phyloP scores from a whole-genome alignment of 2,113 vertebrate genomes.

The Thalassoma bifasciatum region DNA sequence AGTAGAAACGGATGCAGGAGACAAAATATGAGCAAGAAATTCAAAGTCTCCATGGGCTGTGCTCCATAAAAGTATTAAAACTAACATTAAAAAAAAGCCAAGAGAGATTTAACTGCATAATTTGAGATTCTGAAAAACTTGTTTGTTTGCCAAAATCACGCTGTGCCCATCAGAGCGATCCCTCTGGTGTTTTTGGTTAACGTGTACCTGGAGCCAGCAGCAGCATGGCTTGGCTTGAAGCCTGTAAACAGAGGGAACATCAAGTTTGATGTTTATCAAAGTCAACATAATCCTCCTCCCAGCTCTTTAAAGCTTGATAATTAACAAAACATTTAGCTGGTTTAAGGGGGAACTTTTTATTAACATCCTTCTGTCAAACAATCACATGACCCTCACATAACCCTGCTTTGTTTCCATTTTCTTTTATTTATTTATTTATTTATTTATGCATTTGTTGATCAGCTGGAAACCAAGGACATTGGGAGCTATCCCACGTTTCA shows the following conservation, averaged over 20 bases:
- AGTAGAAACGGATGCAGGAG: neutral
- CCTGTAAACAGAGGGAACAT: neutral
- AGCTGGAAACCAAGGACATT: too few species aligned
- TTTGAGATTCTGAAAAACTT: neutral
- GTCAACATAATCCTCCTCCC: neutral
- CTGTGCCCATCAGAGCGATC: neutral
- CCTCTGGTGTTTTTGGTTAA: neutral
- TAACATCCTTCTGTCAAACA: too few species aligned
- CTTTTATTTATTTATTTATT: too few species aligned
- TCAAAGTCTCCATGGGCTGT: neutral
- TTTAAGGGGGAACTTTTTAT: neutral
- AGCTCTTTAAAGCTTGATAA: neutral
- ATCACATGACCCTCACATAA: too few species aligned
- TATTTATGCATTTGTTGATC: too few species aligned
- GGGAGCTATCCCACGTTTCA: too few species aligned
- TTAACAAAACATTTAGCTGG: neutral
- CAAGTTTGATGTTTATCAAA: neutral
- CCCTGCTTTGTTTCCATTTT: too few species aligned
- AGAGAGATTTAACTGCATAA: neutral
- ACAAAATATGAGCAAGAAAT: neutral
- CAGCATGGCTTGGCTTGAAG: neutral
- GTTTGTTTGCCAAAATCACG: neutral
- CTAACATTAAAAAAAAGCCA: neutral
- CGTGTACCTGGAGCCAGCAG: neutral
- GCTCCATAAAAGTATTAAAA: neutral